Evolutionary conservation across 1,140 invertebrate genomes (phyloP).

Genomic region (Trinorchestia longiramus): DNA sequence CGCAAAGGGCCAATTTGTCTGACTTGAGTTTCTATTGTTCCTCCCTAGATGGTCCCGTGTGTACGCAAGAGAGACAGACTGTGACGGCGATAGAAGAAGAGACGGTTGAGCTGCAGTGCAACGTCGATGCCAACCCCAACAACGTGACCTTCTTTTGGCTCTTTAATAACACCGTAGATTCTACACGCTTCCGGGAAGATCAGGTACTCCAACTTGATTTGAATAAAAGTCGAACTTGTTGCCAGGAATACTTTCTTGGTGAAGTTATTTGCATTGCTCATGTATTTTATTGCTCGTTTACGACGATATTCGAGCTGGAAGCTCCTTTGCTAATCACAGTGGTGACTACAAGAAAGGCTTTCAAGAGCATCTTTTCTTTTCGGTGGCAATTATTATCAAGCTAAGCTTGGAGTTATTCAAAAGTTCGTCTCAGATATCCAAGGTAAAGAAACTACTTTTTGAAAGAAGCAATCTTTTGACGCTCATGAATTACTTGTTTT

Average conservation of each 20-base stretch:
- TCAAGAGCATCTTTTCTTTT: background rate
- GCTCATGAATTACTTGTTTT: background rate
- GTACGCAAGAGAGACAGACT: constrained; percentile 60
- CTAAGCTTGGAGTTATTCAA: background rate
- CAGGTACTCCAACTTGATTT: constrained; percentile 56
- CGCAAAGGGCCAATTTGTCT: constrained; percentile 9
- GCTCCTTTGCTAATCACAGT: constrained; percentile 3
- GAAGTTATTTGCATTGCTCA: constrained; percentile 24
- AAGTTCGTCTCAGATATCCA: background rate
- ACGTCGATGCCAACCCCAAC: constrained; percentile 88
- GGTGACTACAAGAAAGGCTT: background rate
- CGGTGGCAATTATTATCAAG: background rate
- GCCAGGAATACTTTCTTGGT: constrained; percentile 68
- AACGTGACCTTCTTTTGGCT: constrained; percentile 90
- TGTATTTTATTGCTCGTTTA: constrained; percentile 4
- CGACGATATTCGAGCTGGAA: background rate
- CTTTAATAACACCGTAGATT: constrained; percentile 82
- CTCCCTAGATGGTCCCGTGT: constrained; percentile 63
- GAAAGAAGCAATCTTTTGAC: background rate
- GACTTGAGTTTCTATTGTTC: background rate
- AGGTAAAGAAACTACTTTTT: background rate
- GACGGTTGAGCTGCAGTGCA: constrained; percentile 84
- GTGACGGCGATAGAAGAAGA: constrained; percentile 71
- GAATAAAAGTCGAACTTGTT: constrained; percentile 16
- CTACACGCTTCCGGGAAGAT: constrained; percentile 60